Evolutionary conservation across 1,140 invertebrate species (phyloP).

Genomic region (Trichonephila clavata): DNA sequence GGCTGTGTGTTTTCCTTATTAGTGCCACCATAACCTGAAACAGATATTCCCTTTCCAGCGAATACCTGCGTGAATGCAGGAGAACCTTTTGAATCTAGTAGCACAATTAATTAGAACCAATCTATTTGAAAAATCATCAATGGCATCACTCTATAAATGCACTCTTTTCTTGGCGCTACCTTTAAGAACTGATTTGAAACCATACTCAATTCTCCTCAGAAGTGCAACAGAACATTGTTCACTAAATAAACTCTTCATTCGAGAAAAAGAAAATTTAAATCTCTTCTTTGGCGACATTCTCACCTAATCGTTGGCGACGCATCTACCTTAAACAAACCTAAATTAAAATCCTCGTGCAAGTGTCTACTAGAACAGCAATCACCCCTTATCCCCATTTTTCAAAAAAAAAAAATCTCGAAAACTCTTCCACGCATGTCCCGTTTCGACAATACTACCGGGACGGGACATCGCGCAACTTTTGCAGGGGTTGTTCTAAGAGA

Average conservation of each 20-base stretch:
- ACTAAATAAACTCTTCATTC: too few relatives aligned
- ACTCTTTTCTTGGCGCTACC: too few relatives aligned
- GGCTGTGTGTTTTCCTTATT: too few relatives aligned
- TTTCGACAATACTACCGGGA: not conserved
- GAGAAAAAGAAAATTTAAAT: not conserved
- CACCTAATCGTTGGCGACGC: not conserved
- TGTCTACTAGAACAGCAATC: not conserved
- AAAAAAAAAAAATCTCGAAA: not conserved
- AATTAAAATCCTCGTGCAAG: constrained; percentile 42
- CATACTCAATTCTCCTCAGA: not conserved
- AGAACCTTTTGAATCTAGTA: too few relatives aligned
- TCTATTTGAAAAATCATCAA: too few relatives aligned
- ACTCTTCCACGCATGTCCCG: not conserved
- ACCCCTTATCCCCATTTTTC: not conserved
- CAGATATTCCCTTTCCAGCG: too few relatives aligned
- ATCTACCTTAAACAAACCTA: not conserved
- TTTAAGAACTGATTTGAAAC: too few relatives aligned
- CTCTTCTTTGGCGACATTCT: not conserved
- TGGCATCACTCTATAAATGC: too few relatives aligned
- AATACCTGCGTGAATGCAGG: too few relatives aligned
- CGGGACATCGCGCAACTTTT: not conserved
- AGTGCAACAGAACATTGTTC: not conserved
- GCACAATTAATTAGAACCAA: too few relatives aligned
- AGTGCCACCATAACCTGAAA: too few relatives aligned
- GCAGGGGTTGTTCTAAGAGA: not conserved